A percentile compares a stretch with the other conserved stretches of the same genome.
These are phyloP conservation scores for Sinonovacula constricta DNA, from an alignment of 1,140 invertebrate species.

Conservation along the genomic window DNA sequence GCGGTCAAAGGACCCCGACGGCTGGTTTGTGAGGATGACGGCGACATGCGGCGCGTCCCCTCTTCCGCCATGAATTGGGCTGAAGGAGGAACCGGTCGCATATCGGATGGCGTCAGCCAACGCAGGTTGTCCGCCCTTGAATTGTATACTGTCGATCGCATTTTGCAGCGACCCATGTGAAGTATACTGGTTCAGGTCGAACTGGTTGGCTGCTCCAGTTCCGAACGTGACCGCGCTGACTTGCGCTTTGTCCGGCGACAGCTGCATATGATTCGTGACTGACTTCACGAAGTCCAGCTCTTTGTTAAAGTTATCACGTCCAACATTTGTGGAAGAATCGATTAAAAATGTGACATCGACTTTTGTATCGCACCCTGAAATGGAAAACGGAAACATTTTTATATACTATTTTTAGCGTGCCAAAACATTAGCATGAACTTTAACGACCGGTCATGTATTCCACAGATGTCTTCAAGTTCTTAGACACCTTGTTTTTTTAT, in stretches of 20 bases:
- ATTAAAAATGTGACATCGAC: slow-evolving; percentile 73
- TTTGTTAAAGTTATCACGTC: slow-evolving; percentile 65
- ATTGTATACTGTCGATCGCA: slow-evolving; percentile 56
- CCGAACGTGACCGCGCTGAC: slow-evolving; percentile 66
- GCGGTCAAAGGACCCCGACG: slow-evolving; percentile 54
- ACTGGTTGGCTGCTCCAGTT: slow-evolving; percentile 56
- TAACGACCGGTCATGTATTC: too few relatives aligned
- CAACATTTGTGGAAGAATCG: slow-evolving; percentile 70
- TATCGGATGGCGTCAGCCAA: slow-evolving; percentile 63
- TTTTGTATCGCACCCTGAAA: slow-evolving; percentile 62
- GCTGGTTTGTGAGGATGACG: slow-evolving; percentile 62
- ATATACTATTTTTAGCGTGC: background rate
- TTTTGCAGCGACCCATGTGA: slow-evolving; percentile 47
- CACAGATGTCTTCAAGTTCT: too few relatives aligned
- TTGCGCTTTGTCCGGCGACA: slow-evolving; percentile 57
- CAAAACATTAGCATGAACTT: background rate
- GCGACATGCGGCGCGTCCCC: slow-evolving; percentile 56
- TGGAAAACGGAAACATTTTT: background rate
- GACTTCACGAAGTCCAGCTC: slow-evolving; percentile 67
- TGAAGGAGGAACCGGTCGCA: slow-evolving; percentile 60
- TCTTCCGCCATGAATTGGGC: slow-evolving; percentile 60
- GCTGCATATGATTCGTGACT: slow-evolving; percentile 57
- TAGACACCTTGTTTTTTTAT: too few relatives aligned
- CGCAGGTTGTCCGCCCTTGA: slow-evolving; percentile 55
- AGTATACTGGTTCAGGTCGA: slow-evolving; percentile 61